Conservation (phyloP, 2,888 invertebrate species). For the Pycnomerus fuliginosus region DNA sequence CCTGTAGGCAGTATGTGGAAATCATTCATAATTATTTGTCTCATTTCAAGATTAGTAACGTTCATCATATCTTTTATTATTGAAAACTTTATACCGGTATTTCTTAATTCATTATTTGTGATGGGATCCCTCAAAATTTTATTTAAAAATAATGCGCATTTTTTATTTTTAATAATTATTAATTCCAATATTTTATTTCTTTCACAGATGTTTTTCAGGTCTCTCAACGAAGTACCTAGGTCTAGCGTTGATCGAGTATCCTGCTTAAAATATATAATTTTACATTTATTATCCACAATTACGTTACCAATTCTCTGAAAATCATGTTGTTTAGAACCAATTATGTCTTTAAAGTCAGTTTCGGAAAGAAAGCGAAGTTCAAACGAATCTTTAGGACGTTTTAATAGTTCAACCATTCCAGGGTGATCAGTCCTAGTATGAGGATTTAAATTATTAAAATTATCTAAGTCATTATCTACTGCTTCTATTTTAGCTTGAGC, state of each 20-base stretch:
- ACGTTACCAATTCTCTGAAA: too few relatives aligned
- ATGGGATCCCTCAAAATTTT: constrained; percentile 5
- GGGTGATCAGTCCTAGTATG: not conserved
- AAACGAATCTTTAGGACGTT: not conserved
- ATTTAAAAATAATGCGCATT: constrained; percentile 13
- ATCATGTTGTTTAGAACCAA: too few relatives aligned
- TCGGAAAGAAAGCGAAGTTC: not conserved
- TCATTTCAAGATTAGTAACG: constrained; percentile 12
- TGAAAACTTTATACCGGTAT: constrained; percentile 13
- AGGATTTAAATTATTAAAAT: not conserved
- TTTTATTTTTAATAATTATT: constrained; percentile 19
- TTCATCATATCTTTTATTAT: constrained; percentile 19
- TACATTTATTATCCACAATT: too few relatives aligned
- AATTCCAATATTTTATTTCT: constrained; percentile 15
- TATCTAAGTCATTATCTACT: not conserved
- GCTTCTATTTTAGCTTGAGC: not conserved
- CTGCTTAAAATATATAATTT: constrained; percentile 7
- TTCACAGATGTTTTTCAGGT: constrained; percentile 4
- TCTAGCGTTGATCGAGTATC: constrained; percentile 9
- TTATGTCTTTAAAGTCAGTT: too few relatives aligned
- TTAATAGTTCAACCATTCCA: not conserved
- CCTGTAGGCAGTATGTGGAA: constrained; percentile 30
- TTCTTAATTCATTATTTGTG: not conserved
- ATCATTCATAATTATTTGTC: constrained; percentile 30
- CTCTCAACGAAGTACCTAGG: constrained; percentile 11